Base-by-base conservation (phyloP, 2,888 invertebrate species). In the Leptinotarsa tumamoca region DNA sequence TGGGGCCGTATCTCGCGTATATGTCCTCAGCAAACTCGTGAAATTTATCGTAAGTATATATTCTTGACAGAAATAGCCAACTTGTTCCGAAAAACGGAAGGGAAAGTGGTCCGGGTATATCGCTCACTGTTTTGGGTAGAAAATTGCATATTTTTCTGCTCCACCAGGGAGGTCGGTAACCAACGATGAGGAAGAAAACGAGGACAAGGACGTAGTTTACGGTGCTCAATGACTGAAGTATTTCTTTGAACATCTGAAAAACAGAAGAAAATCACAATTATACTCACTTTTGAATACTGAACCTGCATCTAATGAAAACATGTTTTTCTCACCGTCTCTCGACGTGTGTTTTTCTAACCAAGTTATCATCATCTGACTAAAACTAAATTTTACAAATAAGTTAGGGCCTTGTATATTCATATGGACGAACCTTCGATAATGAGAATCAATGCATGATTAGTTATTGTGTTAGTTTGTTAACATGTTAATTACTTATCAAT, bases 11-110 rank as follows among this genome's bases (percentile, higher is more conserved):
- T 79, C 91, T 91, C 82, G 88, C 89, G 88, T 93, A 92, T 90
- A 94, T 92, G 83, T 94, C 94, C 90, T 91, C 91, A 88, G 96
- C 95, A 80, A 94, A 94, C 84, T 94, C 93, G 86, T 95, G 95
- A 66, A 96, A 89, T 86, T 94, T 93, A 80, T 93, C 92, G 89
- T 95, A 91, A 83, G 90, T 91, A 73, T 82, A 81, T 17, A 91
- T 90, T 17, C 91, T 90, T 71, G 90, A 83, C 82, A 93, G 91
- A 86, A 93, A 95, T 71, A 95, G 91, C 96, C 96, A 96, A 72
- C 93, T 90, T 4, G 96, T 95, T 5, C 96, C 96, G 49, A 96
- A 84, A 54, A 95, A 88, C 0, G 96, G 96, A 61, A 96, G 83
- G 0, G 92, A 87, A 13, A 90, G 88, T 0, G 96, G 96, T 1